A percentile compares a stretch with the other conserved stretches of the same genome.
Conservation (phyloP, 2,797 vertebrate genomes). For the Adrianichthys oophorus region DNA sequence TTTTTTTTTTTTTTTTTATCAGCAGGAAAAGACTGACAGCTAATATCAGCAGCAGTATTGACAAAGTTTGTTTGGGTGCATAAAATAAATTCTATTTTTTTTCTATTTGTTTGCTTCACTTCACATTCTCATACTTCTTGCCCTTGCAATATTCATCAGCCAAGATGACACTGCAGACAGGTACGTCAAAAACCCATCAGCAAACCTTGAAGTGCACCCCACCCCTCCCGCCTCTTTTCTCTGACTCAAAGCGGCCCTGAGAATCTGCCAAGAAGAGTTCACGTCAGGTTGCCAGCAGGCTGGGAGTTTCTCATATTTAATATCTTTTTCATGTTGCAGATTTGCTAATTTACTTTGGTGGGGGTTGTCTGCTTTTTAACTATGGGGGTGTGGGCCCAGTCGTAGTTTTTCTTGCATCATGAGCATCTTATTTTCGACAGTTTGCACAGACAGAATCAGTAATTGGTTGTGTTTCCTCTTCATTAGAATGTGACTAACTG, state of each 20-base stretch:
- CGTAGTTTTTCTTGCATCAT: slow-evolving; percentile 9
- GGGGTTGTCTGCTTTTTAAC: slow-evolving; percentile 20
- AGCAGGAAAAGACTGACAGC: not conserved
- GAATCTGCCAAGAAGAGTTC: slow-evolving; percentile 36
- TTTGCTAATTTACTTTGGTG: slow-evolving; percentile 44
- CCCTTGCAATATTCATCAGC: not conserved
- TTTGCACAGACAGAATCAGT: slow-evolving; percentile 28
- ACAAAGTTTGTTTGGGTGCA: not conserved
- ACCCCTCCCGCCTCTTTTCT: slow-evolving; percentile 9
- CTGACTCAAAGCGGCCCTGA: slow-evolving; percentile 44
- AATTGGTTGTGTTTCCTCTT: slow-evolving; percentile 33
- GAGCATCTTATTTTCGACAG: slow-evolving; percentile 13
- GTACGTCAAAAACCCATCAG: not conserved
- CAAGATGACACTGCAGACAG: not conserved
- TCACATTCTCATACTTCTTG: not conserved
- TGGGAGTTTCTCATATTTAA: slow-evolving; percentile 46
- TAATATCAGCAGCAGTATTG: not conserved
- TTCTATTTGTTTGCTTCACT: not conserved
- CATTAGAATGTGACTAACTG: slow-evolving; percentile 39
- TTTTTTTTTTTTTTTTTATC: too few relatives aligned
- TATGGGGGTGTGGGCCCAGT: slow-evolving; percentile 1
- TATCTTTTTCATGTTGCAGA: slow-evolving; percentile 29
- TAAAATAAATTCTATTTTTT: too few relatives aligned
- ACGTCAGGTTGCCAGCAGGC: slow-evolving; percentile 34
- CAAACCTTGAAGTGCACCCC: not conserved